Conservation (phyloP, 2,797 vertebrate species). For the Pseudochirops cupreus region DNA sequence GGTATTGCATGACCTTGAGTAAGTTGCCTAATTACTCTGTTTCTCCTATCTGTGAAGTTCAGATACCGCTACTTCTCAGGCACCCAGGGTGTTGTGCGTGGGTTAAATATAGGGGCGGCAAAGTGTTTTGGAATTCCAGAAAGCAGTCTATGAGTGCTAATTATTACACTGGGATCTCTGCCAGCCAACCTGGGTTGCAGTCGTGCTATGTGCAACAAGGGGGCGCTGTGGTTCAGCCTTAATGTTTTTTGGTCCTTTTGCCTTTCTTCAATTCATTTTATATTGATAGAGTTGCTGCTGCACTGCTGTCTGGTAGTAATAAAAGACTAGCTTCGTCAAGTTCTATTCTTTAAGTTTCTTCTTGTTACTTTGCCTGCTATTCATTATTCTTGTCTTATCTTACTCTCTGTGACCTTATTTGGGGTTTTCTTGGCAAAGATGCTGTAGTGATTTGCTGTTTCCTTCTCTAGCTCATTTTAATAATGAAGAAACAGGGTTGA, state of each 20-base stretch:
- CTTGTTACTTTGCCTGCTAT: not conserved
- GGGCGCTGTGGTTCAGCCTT: not conserved
- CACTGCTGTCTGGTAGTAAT: not conserved
- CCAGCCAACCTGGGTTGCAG: not conserved
- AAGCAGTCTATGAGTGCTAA: not conserved
- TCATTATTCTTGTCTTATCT: too few species aligned
- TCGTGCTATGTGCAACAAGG: not conserved
- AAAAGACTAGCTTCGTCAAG: not conserved
- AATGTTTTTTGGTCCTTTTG: not conserved
- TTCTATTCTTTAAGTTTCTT: not conserved
- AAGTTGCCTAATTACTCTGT: constrained; percentile 34
- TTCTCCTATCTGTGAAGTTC: constrained; percentile 1
- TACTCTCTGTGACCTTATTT: too few species aligned
- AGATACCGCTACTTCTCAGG: not conserved
- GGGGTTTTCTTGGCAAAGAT: too few species aligned
- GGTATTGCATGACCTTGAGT: constrained; percentile 9
- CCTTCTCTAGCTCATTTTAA: too few species aligned
- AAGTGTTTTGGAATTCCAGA: not conserved
- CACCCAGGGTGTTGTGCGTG: not conserved
- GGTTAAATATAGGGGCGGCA: constrained; percentile 4
- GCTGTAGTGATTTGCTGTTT: too few species aligned
- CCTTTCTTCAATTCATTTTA: not conserved
- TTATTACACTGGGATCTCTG: not conserved
- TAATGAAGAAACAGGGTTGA: too few species aligned
- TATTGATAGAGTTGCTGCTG: not conserved